Percentiles rank a stretch among this genome's conserved stretches.
These are phyloP conservation scores for Taeniopygia guttata DNA, from an alignment of 2,797 vertebrate genomes.

Conservation along the genomic window DNA sequence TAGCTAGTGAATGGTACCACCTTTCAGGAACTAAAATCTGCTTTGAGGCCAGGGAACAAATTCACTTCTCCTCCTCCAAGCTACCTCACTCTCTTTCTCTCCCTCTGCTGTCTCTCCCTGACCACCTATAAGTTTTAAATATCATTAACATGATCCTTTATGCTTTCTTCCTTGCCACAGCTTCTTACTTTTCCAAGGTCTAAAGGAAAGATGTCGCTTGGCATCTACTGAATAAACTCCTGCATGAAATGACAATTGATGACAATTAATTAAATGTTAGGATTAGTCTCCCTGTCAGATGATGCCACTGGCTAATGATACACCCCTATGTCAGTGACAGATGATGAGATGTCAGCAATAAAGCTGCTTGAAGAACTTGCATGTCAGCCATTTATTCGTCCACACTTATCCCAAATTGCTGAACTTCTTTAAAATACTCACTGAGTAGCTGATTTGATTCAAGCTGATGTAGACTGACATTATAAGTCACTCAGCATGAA, in stretches of 20 bases:
- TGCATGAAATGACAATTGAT: neutral
- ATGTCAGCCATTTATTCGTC: neutral
- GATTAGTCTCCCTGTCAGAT: neutral
- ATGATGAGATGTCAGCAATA: neutral
- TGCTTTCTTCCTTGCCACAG: neutral
- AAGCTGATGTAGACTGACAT: neutral
- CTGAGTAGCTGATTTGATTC: neutral
- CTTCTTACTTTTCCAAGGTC: neutral
- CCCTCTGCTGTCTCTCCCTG: neutral
- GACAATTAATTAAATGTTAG: neutral
- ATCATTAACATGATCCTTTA: neutral
- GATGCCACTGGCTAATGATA: neutral
- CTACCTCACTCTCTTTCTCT: neutral
- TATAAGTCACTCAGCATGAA: neutral
- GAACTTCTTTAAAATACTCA: neutral
- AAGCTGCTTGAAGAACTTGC: neutral
- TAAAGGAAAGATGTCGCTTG: neutral
- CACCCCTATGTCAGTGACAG: neutral
- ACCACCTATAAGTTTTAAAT: neutral
- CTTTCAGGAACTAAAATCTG: neutral
- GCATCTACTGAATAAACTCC: neutral
- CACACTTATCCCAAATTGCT: neutral
- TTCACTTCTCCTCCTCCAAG: neutral
- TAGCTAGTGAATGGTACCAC: neutral
- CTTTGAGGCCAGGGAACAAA: neutral